These are phyloP conservation scores for Anticlea derivata DNA, from an alignment of 2,888 invertebrate genomes.

Conservation along the genomic window DNA sequence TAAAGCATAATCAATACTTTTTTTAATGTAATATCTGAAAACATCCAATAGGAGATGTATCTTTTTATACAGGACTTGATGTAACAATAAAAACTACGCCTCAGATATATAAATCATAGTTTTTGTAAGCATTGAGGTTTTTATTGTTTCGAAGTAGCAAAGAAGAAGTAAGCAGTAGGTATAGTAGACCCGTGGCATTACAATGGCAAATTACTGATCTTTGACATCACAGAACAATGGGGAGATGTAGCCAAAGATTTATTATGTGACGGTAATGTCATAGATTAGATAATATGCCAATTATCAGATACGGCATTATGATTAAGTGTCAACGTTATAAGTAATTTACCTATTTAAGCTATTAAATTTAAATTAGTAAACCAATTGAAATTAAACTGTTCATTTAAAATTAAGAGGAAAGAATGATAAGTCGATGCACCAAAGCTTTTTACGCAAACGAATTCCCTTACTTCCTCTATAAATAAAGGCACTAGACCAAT, in stretches of 20 bases:
- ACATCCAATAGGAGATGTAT: too few relatives aligned
- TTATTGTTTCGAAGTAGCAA: conserved; percentile 42
- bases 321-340: conserved; percentile 14
- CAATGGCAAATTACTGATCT: conserved; percentile 82
- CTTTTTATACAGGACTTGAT: conserved; percentile 29
- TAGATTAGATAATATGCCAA: conserved; percentile 38
- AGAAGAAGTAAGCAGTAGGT: conserved; percentile 23
- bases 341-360: conserved; percentile 12
- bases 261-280: conserved; percentile 61
- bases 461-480: too few relatives aligned
- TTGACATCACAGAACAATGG: conserved; percentile 80
- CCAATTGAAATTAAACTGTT: too few relatives aligned
- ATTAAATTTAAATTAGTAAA: too few relatives aligned
- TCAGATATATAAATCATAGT: conserved; percentile 50
- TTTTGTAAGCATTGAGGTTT: conserved; percentile 47
- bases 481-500: too few relatives aligned
- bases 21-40: too few relatives aligned
- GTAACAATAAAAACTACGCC: conserved; percentile 43
- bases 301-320: conserved; percentile 27
- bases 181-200: conserved; percentile 51
- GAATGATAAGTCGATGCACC: too few relatives aligned
- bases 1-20: too few relatives aligned
- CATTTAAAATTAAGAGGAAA: too few relatives aligned
- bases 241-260: conserved; percentile 59
- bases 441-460: too few relatives aligned